A percentile compares a stretch with the other conserved stretches of the same genome.
These are phyloP conservation scores for Stichodactyla mertensii DNA, from an alignment of 64 coral and sea anemone genomes.

Conservation along the genomic window DNA sequence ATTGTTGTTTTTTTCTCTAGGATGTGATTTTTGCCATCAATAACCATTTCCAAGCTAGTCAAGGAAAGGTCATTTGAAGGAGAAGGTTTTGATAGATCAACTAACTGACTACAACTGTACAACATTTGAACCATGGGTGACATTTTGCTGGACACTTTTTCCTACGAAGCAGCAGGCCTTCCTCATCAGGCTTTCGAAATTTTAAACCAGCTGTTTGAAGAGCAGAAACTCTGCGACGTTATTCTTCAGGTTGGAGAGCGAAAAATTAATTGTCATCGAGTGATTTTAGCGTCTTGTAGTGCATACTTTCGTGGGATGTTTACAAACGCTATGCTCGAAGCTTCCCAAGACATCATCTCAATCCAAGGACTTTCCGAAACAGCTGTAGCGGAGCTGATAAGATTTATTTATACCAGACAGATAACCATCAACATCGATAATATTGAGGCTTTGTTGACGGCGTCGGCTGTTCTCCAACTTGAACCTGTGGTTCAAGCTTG, in stretches of 20 bases:
- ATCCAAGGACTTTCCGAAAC: constrained; percentile 88
- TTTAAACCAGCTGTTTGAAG: constrained; percentile 69
- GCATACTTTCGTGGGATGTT: constrained; percentile 97
- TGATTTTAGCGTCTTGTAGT: constrained; percentile 90
- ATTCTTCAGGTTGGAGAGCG: constrained; percentile 73
- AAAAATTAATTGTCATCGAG: constrained; percentile 86
- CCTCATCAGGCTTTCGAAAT: constrained; percentile 68
- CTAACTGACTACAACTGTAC: neutral
- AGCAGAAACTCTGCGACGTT: constrained; percentile 86
- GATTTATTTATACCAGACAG: constrained; percentile 91
- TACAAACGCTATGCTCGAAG: constrained; percentile 90
- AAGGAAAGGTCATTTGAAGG: neutral
- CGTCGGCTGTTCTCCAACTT: constrained; percentile 79
- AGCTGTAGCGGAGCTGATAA: constrained; percentile 68
- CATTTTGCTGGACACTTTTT: constrained; percentile 66
- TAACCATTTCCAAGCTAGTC: neutral
- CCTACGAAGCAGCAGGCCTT: constrained; percentile 64
- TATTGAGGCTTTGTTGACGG: constrained; percentile 81
- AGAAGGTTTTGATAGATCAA: neutral
- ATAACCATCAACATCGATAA: constrained; percentile 85
- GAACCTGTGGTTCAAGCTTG: constrained; percentile 90
- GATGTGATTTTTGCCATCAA: neutral
- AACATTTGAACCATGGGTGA: constrained; percentile 52
- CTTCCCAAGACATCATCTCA: constrained; percentile 65
- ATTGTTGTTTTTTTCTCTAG: neutral